Conservation (phyloP, 2,113 vertebrate species). For the Aptenodytes patagonicus region DNA sequence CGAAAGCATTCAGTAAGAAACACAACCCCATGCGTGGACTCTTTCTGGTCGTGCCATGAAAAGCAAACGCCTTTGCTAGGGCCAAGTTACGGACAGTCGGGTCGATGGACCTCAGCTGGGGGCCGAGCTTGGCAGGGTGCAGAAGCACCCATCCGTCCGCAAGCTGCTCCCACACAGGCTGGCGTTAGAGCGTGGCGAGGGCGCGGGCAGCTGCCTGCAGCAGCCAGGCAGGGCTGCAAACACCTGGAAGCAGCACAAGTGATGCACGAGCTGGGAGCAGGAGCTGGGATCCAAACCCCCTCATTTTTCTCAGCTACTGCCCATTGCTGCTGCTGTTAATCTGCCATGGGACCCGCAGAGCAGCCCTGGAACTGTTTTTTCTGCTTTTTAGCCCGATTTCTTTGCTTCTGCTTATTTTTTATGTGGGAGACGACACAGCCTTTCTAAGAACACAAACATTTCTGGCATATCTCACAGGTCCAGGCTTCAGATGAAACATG, state of each 20-base stretch:
- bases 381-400: neutral
- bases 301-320: neutral
- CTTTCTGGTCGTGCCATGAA: neutral
- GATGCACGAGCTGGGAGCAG: neutral
- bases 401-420: neutral
- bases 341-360: neutral
- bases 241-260: neutral
- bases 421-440: neutral
- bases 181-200: accelerated
- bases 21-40: neutral
- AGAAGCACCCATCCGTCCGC: accelerated
- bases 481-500: neutral
- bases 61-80: neutral
- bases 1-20: neutral
- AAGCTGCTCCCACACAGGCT: neutral
- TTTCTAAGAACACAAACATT: neutral
- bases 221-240: neutral
- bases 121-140: neutral
- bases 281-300: neutral
- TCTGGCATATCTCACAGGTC: neutral
- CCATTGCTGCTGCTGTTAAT: neutral
- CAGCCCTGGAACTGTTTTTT: neutral
- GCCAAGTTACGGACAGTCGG: accelerated
- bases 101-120: accelerated
- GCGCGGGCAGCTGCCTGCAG: neutral